These are phyloP conservation scores for Chrysopilus asiliformis DNA, from an alignment of 2,888 invertebrate species.

Conservation along the genomic window DNA sequence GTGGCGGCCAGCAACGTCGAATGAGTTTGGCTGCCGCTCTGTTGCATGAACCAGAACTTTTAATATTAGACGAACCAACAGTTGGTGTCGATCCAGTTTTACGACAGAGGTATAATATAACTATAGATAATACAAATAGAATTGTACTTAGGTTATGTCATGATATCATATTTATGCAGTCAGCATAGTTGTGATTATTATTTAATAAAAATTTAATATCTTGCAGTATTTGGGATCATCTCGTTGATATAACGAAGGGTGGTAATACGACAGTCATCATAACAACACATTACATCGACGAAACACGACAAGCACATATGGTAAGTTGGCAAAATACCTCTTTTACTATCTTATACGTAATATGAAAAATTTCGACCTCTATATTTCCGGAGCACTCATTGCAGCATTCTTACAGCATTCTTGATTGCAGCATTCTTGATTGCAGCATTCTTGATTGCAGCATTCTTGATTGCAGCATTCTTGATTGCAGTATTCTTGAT, in stretches of 20 bases:
- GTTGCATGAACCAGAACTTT: conserved; percentile 74
- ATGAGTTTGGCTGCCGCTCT: conserved; percentile 81
- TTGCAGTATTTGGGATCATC: conserved; percentile 69
- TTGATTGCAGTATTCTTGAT: no score
- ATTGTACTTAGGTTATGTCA: conserved; percentile 1
- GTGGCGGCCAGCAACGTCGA: conserved; percentile 82
- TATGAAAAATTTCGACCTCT: no score
- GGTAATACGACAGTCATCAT: conserved; percentile 70
- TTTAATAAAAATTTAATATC: conserved; percentile 10
- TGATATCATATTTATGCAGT: not conserved
- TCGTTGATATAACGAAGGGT: conserved; percentile 62
- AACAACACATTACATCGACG: conserved; percentile 79
- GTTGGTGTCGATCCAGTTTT: conserved; percentile 87
- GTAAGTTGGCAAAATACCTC: conserved; percentile 38
- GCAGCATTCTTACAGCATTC: no score
- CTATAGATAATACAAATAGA: not conserved
- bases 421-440: no score
- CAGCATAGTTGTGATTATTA: not conserved
- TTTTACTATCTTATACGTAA: not conserved
- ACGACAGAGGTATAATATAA: conserved; percentile 47
- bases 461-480: no score
- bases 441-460: no score
- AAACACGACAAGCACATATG: conserved; percentile 68
- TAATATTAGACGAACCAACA: conserved; percentile 87
- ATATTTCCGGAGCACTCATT: no score